These are phyloP conservation scores for Tachyglossus aculeatus DNA, from an alignment of 2,797 vertebrate species.

Conservation along the genomic window DNA sequence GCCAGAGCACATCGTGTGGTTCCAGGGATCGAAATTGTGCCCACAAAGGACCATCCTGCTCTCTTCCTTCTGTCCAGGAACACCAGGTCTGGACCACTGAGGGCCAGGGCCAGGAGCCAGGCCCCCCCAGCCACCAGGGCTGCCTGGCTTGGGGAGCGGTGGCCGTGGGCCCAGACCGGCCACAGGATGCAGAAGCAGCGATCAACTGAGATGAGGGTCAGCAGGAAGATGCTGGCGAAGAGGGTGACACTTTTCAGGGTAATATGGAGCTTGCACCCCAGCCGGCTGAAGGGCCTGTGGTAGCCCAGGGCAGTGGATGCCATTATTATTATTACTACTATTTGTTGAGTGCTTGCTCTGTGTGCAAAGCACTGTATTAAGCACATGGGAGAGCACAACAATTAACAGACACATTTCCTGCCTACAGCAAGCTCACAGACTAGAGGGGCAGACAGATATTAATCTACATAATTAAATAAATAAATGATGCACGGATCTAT, in stretches of 20 bases:
- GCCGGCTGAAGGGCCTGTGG: accelerated
- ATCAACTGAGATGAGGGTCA: constrained; percentile 11
- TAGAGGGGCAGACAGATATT: no score
- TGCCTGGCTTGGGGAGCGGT: accelerated
- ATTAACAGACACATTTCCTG: no score
- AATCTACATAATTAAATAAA: no score
- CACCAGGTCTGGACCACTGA: background rate
- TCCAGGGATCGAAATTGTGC: background rate
- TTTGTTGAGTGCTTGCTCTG: no score
- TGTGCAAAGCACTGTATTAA: no score
- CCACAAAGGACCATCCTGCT: background rate
- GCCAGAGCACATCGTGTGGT: accelerated
- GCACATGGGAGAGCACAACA: no score
- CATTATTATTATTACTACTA: no score
- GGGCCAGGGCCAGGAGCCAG: background rate
- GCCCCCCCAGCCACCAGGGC: accelerated
- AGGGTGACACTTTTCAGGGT: background rate
- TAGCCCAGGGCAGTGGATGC: accelerated
- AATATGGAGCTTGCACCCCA: background rate
- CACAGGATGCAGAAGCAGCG: background rate
- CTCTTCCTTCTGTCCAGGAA: accelerated
- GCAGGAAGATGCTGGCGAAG: background rate
- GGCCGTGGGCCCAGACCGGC: background rate
- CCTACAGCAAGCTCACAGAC: no score
- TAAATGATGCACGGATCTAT: no score